Percentiles rank a stretch among this genome's conserved stretches.
Conservation (phyloP, 2,888 invertebrate genomes). For the Pachydiplax longipennis region DNA sequence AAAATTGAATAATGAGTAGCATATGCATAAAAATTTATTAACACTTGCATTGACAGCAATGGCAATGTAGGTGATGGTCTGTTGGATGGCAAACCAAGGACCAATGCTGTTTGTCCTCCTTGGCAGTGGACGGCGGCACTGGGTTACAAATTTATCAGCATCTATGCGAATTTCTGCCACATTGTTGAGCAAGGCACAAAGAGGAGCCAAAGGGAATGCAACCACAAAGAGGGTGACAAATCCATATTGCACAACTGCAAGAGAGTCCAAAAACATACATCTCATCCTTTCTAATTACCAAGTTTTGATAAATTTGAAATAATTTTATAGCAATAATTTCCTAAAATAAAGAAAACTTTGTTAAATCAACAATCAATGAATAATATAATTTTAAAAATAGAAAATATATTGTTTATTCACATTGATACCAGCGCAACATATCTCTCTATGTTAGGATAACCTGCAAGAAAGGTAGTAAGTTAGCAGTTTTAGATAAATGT, state of each 20-base stretch:
- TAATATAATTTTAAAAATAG: no score
- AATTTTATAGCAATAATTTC: no score
- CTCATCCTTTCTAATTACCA: no score
- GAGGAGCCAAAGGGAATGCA: conserved; percentile 94
- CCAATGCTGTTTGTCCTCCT: conserved; percentile 93
- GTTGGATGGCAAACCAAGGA: conserved; percentile 88
- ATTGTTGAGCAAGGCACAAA: conserved; percentile 95
- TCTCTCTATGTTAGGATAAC: no score
- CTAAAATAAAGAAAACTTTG: no score
- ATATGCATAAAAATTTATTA: not conserved
- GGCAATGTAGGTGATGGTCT: conserved; percentile 89
- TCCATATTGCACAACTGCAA: conserved; percentile 92
- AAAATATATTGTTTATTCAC: no score
- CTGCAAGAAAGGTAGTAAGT: no score
- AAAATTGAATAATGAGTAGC: not conserved
- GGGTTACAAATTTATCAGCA: conserved; percentile 97
- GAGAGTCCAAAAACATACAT: conserved; percentile 3
- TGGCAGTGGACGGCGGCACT: conserved; percentile 86
- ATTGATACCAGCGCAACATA: no score
- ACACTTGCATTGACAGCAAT: conserved; percentile 80
- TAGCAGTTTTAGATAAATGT: no score
- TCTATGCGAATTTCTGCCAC: conserved; percentile 93
- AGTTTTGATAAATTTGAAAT: no score
- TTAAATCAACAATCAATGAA: no score
- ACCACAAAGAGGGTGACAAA: conserved; percentile 97